Conservation (phyloP, 1,140 invertebrate species). For the Pogonomyrmex barbatus region DNA sequence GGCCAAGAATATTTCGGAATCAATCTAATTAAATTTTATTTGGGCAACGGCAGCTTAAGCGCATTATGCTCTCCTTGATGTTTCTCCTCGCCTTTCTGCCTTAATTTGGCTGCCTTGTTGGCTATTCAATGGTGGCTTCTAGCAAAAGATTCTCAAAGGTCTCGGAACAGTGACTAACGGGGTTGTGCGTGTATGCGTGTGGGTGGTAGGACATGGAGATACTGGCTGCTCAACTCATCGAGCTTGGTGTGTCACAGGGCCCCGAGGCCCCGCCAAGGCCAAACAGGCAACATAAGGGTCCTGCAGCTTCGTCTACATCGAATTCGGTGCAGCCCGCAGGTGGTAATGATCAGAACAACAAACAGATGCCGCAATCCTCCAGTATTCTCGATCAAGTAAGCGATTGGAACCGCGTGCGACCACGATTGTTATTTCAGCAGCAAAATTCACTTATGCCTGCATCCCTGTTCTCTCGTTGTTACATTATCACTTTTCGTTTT, state of each 20-base stretch:
- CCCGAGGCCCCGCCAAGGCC: constrained; percentile 87
- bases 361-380: constrained; percentile 83
- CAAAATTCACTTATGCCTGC: constrained; percentile 44
- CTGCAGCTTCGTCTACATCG: constrained; percentile 77
- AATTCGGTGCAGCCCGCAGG: constrained; percentile 80
- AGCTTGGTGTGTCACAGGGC: constrained; percentile 92
- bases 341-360: constrained; percentile 84
- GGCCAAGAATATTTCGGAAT: constrained; percentile 9
- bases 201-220: constrained; percentile 94
- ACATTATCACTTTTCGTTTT: constrained; percentile 51
- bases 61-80: constrained; percentile 32
- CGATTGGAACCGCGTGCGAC: constrained; percentile 61
- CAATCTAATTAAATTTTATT: constrained; percentile 21
- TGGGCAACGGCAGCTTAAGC: constrained; percentile 26
- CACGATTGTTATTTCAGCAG: constrained; percentile 39
- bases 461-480: constrained; percentile 44
- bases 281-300: constrained; percentile 84
- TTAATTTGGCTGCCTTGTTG: constrained; percentile 68
- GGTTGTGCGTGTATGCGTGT: constrained; percentile 83
- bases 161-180: constrained; percentile 80
- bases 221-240: constrained; percentile 96
- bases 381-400: constrained; percentile 84
- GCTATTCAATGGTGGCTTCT: constrained; percentile 67
- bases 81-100: constrained; percentile 59
- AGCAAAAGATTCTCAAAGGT: constrained; percentile 71